Evolutionary conservation across 2,113 vertebrate species (phyloP).

Genomic region (Taxidea taxus): DNA sequence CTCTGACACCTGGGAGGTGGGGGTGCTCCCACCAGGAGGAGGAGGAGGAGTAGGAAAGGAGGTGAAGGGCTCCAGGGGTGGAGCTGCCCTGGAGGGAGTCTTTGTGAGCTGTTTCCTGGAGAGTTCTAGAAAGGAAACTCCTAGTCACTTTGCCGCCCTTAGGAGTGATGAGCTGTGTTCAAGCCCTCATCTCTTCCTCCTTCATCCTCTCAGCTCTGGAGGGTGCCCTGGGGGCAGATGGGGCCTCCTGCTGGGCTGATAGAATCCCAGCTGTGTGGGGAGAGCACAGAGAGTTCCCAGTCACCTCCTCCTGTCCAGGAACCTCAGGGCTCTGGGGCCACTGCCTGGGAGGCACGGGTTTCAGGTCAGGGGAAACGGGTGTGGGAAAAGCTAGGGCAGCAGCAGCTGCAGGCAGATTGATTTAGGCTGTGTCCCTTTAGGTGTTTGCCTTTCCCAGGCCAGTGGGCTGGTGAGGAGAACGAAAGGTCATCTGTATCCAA

Average conservation of each 20-base stretch:
- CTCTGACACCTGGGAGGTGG: neutral
- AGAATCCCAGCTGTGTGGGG: neutral
- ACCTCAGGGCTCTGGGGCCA: neutral
- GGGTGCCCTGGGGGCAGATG: neutral
- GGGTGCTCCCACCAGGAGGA: neutral
- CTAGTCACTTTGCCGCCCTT: conserved; percentile 8
- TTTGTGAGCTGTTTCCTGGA: conserved; percentile 58
- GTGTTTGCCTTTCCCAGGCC: conserved; percentile 61
- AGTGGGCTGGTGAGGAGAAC: neutral
- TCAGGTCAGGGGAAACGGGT: neutral
- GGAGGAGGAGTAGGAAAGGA: neutral
- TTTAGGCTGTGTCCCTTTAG: neutral
- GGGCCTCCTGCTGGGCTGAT: neutral
- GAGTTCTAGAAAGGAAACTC: conserved; percentile 63
- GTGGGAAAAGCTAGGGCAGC: neutral
- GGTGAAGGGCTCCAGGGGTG: neutral
- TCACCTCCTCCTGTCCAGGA: neutral
- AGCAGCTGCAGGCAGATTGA: conserved; percentile 15
- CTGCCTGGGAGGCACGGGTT: neutral
- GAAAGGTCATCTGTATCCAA: conserved; percentile 22
- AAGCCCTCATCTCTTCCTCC: neutral
- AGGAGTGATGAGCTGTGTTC: neutral
- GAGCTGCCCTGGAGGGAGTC: conserved; percentile 47
- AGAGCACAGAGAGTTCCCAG: neutral
- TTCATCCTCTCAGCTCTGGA: neutral